Percentiles rank a stretch among this genome's conserved stretches.
Conservation (phyloP, 2,797 vertebrate genomes). For the Pyrocephalus nanus region DNA sequence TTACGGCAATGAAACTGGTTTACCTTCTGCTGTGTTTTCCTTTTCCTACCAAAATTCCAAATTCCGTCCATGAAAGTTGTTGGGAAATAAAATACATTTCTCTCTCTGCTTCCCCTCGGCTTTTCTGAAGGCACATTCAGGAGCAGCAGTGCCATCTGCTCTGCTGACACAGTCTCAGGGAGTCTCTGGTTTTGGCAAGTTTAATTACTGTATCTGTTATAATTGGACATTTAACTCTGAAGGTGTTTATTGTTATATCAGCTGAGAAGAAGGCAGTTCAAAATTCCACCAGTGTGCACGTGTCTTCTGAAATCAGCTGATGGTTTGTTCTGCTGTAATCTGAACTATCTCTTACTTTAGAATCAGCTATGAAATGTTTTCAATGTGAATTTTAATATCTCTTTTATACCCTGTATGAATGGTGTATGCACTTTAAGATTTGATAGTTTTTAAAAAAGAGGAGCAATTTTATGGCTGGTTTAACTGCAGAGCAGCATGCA, state of each 20-base stretch:
- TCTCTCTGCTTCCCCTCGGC: fast-evolving
- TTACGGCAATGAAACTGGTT: background rate
- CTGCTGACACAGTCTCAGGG: background rate
- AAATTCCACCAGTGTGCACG: fast-evolving
- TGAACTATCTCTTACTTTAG: background rate
- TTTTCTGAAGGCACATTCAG: background rate
- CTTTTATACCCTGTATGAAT: background rate
- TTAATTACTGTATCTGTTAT: background rate
- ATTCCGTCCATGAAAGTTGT: background rate
- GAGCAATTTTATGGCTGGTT: background rate
- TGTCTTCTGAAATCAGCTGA: background rate
- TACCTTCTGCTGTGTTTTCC: background rate
- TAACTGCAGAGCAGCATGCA: background rate
- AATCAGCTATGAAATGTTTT: background rate
- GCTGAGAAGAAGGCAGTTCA: background rate
- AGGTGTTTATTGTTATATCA: background rate
- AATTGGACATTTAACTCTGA: background rate
- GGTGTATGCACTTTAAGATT: background rate
- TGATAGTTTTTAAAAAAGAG: background rate
- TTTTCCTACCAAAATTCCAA: background rate
- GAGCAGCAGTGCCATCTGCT: background rate
- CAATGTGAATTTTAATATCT: background rate
- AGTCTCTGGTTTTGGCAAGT: background rate
- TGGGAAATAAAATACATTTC: background rate
- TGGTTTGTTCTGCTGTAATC: background rate